Evolutionary conservation across 2,888 invertebrate species (phyloP).

Genomic region (Drosophila kuntzei): DNA sequence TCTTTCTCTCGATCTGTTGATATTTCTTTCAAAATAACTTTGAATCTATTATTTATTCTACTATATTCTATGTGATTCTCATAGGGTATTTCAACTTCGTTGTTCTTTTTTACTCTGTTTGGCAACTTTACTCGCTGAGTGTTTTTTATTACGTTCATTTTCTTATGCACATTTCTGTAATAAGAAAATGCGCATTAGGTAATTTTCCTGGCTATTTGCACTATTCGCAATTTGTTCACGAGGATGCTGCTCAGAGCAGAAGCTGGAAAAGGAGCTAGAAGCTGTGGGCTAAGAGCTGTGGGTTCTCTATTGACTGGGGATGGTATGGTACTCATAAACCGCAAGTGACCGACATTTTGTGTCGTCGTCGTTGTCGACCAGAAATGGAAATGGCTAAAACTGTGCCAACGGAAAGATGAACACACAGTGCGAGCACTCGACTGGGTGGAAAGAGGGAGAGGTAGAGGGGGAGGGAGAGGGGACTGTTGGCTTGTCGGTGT

Average conservation of each 20-base stretch:
- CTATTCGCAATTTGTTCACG: conserved; percentile 72
- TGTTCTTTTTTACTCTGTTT: background rate
- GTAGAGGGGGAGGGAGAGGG: background rate
- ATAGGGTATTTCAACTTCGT: conserved; percentile 9
- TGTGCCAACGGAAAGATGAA: conserved; percentile 76
- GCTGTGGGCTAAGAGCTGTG: background rate
- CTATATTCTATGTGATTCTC: background rate
- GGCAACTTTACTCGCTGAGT: conserved; percentile 28
- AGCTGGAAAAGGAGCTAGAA: background rate
- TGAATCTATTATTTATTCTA: background rate
- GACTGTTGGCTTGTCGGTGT: conserved; percentile 50
- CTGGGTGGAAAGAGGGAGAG: conserved; percentile 2
- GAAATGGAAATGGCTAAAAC: conserved; percentile 75
- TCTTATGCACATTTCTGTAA: conserved; percentile 79
- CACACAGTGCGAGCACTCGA: conserved; percentile 40
- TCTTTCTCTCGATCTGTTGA: background rate
- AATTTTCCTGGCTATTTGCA: conserved; percentile 81
- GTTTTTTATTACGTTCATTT: conserved; percentile 74
- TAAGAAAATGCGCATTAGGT: conserved; percentile 81
- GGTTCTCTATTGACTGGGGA: background rate
- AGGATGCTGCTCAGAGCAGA: conserved; percentile 17
- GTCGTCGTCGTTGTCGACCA: conserved; percentile 67
- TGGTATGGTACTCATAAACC: conserved; percentile 56
- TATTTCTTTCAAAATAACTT: background rate
- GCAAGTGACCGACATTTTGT: conserved; percentile 80